Conservation (phyloP, 92 coral and sea anemone genomes). For the Ricordea florida region DNA sequence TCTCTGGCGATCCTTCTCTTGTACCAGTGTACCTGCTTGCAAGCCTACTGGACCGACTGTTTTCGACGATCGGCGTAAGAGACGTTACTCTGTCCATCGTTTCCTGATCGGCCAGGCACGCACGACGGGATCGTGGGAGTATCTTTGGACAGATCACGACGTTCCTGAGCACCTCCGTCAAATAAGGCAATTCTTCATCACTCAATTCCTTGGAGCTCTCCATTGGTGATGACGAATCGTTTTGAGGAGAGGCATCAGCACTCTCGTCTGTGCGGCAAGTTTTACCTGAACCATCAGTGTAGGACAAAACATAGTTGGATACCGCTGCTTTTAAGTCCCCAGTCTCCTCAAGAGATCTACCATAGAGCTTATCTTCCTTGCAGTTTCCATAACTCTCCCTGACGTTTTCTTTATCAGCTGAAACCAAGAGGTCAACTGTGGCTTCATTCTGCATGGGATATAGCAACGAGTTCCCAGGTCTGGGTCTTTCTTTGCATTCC, state of each 20-base stretch:
- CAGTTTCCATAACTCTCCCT: not conserved
- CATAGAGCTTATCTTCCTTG: not conserved
- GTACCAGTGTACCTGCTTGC: not conserved
- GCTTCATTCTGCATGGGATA: too few relatives aligned
- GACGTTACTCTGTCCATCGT: not conserved
- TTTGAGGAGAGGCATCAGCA: not conserved
- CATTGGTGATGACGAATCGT: slow-evolving; percentile 4
- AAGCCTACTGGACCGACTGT: slow-evolving; percentile 1
- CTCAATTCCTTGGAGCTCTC: slow-evolving; percentile 10
- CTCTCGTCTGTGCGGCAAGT: not conserved
- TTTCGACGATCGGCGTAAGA: slow-evolving; percentile 3
- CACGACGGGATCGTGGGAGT: not conserved
- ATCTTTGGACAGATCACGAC: not conserved
- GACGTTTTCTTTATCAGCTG: not conserved
- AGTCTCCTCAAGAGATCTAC: not conserved
- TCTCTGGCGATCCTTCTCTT: not conserved
- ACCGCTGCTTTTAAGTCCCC: slow-evolving; percentile 34
- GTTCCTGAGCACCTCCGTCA: not conserved
- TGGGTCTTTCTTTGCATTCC: too few relatives aligned
- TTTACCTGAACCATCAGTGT: slow-evolving; percentile 29
- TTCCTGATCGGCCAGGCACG: not conserved
- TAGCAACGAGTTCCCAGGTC: too few relatives aligned
- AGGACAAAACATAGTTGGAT: slow-evolving; percentile 40
- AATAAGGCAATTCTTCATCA: not conserved
- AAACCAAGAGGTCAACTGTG: too few relatives aligned